Evolutionary conservation across 2,888 invertebrate species (phyloP).

Genomic region (Orchesellides sinensis): DNA sequence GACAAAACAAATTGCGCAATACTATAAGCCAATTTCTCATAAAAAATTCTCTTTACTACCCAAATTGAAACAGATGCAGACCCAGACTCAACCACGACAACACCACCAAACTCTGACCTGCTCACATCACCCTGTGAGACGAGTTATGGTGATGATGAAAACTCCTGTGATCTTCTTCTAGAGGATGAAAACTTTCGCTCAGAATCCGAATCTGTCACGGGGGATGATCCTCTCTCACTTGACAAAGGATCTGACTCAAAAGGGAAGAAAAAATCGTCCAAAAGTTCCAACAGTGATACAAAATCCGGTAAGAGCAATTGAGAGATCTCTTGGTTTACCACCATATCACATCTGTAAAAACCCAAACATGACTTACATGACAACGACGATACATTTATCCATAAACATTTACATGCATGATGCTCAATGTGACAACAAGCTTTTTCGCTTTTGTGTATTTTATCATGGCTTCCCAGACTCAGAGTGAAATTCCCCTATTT

Average conservation of each 20-base stretch:
- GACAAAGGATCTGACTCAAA: slow-evolving; percentile 73
- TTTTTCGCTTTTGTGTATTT: no score
- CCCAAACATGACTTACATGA: no score
- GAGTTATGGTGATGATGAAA: slow-evolving; percentile 74
- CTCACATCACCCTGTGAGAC: slow-evolving; percentile 74
- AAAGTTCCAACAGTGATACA: slow-evolving; percentile 74
- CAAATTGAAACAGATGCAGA: slow-evolving; percentile 74
- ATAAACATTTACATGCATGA: no score
- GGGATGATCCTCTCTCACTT: slow-evolving; percentile 74
- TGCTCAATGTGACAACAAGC: no score
- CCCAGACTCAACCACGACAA: slow-evolving; percentile 75
- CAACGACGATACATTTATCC: no score
- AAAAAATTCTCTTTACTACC: neutral
- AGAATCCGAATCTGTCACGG: slow-evolving; percentile 73
- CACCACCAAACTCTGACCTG: slow-evolving; percentile 75
- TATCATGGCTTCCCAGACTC: neutral
- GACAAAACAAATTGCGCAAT: no score
- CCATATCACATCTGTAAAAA: no score
- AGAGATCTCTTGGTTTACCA: no score
- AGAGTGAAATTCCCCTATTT: slow-evolving; percentile 8
- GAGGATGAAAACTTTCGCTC: slow-evolving; percentile 74
- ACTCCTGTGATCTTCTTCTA: slow-evolving; percentile 74
- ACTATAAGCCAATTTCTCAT: neutral
- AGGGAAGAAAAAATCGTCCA: slow-evolving; percentile 75
- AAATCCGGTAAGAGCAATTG: slow-evolving; percentile 72